Conservation (phyloP, 92 coral and sea anemone species). For the Zoanthus sociatus region DNA sequence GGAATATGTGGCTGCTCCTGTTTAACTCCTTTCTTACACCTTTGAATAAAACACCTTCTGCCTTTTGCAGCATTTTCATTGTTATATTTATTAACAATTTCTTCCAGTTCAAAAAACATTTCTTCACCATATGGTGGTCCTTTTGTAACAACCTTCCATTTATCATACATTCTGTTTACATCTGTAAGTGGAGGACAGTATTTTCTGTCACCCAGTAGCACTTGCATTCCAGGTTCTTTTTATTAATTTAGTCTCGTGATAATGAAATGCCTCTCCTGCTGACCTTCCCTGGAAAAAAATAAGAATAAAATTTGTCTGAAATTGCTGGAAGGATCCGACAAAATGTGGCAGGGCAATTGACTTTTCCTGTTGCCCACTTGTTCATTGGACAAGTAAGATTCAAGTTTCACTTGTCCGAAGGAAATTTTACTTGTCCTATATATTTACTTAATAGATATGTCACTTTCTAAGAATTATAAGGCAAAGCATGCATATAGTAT, state of each 20-base stretch:
- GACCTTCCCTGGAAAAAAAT: conserved; percentile 56
- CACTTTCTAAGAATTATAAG: no score
- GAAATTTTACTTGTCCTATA: no score
- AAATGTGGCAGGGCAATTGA: neutral
- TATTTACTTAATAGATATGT: no score
- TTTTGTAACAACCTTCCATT: conserved; percentile 58
- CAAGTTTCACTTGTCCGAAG: no score
- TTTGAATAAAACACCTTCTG: conserved; percentile 59
- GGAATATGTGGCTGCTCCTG: conserved; percentile 52
- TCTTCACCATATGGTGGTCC: conserved; percentile 66
- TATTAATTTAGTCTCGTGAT: conserved; percentile 60
- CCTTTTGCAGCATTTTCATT: conserved; percentile 47
- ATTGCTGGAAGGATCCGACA: conserved; percentile 58
- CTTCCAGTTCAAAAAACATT: conserved; percentile 61
- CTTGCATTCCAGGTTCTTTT: conserved; percentile 54
- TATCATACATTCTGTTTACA: conserved; percentile 56
- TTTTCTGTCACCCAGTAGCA: conserved; percentile 55
- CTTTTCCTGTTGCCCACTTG: no score
- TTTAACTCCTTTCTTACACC: conserved; percentile 19
- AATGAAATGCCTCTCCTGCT: conserved; percentile 61
- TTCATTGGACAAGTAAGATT: no score
- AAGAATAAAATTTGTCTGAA: conserved; percentile 44
- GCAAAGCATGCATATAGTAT: no score
- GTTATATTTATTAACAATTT: conserved; percentile 31
- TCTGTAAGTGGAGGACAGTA: conserved; percentile 58